A percentile compares a stretch with the other conserved stretches of the same genome.
phyloP scores from a whole-genome alignment of 2,888 invertebrate species.

The Stomorhina lunata region DNA sequence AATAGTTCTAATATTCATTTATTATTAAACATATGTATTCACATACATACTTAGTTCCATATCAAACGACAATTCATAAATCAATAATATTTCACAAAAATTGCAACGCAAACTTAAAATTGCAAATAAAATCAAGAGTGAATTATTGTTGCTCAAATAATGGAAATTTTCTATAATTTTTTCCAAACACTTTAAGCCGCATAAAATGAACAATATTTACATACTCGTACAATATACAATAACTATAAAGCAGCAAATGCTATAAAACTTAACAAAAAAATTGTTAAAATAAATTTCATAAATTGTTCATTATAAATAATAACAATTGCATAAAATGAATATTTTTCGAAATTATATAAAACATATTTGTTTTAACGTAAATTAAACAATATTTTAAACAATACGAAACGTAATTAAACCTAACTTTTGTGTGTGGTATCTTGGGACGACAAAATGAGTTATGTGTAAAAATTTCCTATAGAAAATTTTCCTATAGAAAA shows the following conservation, averaged over 20 bases:
- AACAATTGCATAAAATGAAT: background rate
- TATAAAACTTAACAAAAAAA: slow-evolving; percentile 28
- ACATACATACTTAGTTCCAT: too few species aligned
- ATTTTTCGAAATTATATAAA: background rate
- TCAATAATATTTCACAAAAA: background rate
- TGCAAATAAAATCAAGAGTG: slow-evolving; percentile 10
- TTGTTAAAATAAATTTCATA: slow-evolving; percentile 6
- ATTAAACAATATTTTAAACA: background rate
- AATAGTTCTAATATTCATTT: background rate
- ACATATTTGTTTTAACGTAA: background rate
- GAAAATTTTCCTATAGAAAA: too few species aligned
- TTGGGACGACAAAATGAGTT: too few species aligned
- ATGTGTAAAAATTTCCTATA: too few species aligned
- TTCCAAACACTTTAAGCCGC: background rate
- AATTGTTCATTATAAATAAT: slow-evolving; percentile 35
- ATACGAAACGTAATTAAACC: background rate
- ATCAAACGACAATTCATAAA: slow-evolving; percentile 5
- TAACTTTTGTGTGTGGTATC: background rate
- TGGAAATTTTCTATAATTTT: slow-evolving; percentile 1
- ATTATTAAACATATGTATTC: too few species aligned
- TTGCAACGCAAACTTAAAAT: background rate
- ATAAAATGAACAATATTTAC: slow-evolving; percentile 15
- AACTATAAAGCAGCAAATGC: too few species aligned
- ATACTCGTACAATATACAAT: too few species aligned
- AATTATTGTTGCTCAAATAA: slow-evolving; percentile 25